Evolutionary conservation across 2,113 vertebrate species (phyloP).

Genomic region (Pagrus major): DNA sequence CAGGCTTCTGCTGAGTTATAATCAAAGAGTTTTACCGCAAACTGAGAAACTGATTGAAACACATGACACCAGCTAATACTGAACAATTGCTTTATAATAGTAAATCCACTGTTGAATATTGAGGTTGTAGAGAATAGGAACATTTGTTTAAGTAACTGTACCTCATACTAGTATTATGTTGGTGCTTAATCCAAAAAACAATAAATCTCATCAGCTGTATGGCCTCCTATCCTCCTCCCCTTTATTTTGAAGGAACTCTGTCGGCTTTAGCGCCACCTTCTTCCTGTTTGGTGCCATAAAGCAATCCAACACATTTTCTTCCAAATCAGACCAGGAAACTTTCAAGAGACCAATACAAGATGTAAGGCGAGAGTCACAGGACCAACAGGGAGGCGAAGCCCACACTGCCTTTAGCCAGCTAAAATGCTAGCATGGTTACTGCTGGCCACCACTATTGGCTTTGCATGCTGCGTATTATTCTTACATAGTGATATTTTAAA

Average conservation of each 20-base stretch:
- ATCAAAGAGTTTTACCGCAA: slow-evolving; percentile 26
- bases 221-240: background rate
- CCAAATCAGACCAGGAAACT: background rate
- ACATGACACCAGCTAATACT: slow-evolving; percentile 3
- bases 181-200: background rate
- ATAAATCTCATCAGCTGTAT: background rate
- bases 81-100: background rate
- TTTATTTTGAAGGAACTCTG: background rate
- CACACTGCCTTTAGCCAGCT: background rate
- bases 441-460: background rate
- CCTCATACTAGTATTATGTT: background rate
- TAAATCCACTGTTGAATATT: slow-evolving; percentile 4
- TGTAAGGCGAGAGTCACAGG: background rate
- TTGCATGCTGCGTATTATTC: background rate
- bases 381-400: background rate
- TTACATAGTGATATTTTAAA: background rate
- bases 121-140: background rate
- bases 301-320: background rate
- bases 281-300: background rate
- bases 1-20: slow-evolving; percentile 7
- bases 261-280: background rate
- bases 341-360: background rate
- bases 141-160: background rate
- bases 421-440: background rate
- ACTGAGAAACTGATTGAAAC: slow-evolving; percentile 35